A percentile compares a stretch with the other conserved stretches of the same genome.
Evolutionary conservation across 2,888 invertebrate species (phyloP).

Genomic region (Lutraria lutraria): DNA sequence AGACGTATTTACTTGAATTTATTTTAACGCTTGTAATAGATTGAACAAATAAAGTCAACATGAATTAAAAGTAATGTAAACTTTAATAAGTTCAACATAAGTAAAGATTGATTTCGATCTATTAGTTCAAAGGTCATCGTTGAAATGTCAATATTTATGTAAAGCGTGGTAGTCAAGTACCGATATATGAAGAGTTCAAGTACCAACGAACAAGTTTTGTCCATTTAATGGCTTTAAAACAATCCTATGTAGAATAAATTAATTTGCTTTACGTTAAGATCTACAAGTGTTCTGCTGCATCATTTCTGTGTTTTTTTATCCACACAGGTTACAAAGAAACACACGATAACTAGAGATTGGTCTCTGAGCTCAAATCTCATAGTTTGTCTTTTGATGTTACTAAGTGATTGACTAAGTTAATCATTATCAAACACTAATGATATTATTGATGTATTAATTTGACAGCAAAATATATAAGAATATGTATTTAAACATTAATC

Average conservation of each 20-base stretch:
- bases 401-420: no score
- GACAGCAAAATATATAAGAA: no score
- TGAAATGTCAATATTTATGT: constrained; percentile 39
- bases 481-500: no score
- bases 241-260: no score
- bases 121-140: constrained; percentile 22
- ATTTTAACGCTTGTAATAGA: constrained; percentile 2
- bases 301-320: neutral
- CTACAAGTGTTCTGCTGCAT: neutral
- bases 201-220: neutral
- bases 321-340: no score
- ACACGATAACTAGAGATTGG: no score
- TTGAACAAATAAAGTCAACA: constrained; percentile 13
- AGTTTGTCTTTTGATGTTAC: no score
- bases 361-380: no score
- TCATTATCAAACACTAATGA: no score
- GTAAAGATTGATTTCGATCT: neutral
- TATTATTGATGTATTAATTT: no score
- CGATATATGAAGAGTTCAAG: neutral
- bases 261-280: no score
- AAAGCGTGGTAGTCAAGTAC: constrained; percentile 43
- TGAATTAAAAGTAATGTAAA: constrained; percentile 20
- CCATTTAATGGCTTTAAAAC: neutral
- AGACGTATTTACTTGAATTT: neutral
- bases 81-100: neutral